Evolutionary conservation across 1,140 invertebrate genomes (phyloP), one percentile per base, ranked within the genome.

Genomic region (Papilio dardanus): DNA sequence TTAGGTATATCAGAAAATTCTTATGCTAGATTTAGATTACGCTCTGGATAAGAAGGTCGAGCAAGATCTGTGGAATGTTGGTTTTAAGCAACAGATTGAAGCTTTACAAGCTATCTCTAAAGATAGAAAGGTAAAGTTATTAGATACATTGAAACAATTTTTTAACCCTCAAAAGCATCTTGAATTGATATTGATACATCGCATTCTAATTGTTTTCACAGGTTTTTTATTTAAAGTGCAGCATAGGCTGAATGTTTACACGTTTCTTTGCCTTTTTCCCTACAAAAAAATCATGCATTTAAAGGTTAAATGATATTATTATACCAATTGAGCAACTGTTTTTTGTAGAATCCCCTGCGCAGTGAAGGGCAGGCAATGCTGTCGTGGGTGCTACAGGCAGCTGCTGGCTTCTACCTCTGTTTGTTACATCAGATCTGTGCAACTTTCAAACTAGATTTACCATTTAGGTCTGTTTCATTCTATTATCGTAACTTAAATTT

Each of bases 11-110:
- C 96, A 97, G 88, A 96, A 97, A 90, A 95, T 98, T 24, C 92
- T 98, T 37, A 94, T 97, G 50, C 92, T 96, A 67, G 97, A 98
- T 89, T 92, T 98, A 78, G 97, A 98, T 86, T 97, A 97, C 95
- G 97, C 97, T n/a, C 92, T 98, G 81, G 97, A 98, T 90, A 96
- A 97, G 85, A 98, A 98, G 94, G 96, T 98, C 24, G 97, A 98
- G 89, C 97, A 97, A 87, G 97, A 98, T 84, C 92, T 98, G 77
- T 98, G 97, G 97, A 98, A 97, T 89, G 94, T 97, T 87, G 97
- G 97, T 14, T 98, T 98, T 93, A 98, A 98, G 88, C 97, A 97
- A 90, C 96, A 97, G 88, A 98, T 98, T 89, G 96, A 95, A 76
- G 94, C 95, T 28, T 90, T 98, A 54, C 97, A 98, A 86, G 94